phyloP scores from a whole-genome alignment of 2,113 vertebrate species.

The Amphiprion ocellaris region DNA sequence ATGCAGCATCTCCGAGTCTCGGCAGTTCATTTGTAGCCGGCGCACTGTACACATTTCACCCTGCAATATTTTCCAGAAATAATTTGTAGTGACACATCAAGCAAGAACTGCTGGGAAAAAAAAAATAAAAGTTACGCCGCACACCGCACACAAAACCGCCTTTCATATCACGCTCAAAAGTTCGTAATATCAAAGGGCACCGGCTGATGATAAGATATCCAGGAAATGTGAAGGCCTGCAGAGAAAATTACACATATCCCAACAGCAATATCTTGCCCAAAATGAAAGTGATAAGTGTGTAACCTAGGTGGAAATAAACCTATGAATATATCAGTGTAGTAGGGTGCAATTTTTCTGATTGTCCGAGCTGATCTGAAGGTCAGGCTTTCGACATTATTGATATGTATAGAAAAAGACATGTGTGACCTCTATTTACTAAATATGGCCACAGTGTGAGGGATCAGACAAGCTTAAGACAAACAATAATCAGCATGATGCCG shows the following conservation, averaged over 20 bases:
- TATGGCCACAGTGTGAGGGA: constrained; percentile 43
- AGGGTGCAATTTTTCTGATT: constrained; percentile 64
- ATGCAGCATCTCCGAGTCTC: constrained; percentile 14
- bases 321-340: constrained; percentile 76
- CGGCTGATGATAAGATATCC: constrained; percentile 69
- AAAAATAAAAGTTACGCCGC: constrained; percentile 27
- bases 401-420: constrained; percentile 52
- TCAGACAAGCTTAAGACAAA: constrained; percentile 55
- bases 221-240: constrained; percentile 69
- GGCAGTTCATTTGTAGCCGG: constrained; percentile 22
- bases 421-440: constrained; percentile 55
- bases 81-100: constrained; percentile 36
- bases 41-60: constrained; percentile 11
- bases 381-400: constrained; percentile 53
- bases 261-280: constrained; percentile 72
- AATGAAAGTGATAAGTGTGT: constrained; percentile 79
- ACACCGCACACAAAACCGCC: constrained; percentile 36
- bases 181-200: constrained; percentile 73
- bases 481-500: constrained; percentile 43
- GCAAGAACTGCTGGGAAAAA: background rate
- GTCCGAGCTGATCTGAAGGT: constrained; percentile 57
- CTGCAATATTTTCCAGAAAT: constrained; percentile 23
- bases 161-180: constrained; percentile 68
- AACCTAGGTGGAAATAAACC: constrained; percentile 67
- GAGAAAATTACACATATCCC: constrained; percentile 77